A percentile compares a stretch with the other conserved stretches of the same genome.
Evolutionary conservation across 2,797 vertebrate genomes (phyloP).

Genomic region (Gambelia wislizenii): DNA sequence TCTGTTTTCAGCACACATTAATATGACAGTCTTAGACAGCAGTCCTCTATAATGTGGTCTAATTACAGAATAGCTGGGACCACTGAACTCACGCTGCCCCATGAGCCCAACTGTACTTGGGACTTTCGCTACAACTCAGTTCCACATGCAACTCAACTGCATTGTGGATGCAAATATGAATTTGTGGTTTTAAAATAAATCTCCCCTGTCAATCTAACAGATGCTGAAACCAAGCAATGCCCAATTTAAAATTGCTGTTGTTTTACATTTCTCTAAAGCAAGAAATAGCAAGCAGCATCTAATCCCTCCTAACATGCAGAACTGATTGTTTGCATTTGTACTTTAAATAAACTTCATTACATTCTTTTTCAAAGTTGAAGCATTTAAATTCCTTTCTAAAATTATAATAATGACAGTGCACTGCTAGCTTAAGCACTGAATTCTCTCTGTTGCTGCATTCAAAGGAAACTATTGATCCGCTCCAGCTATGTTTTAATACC

Average conservation of each 20-base stretch:
- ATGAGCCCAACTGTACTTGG: background rate
- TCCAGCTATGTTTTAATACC: conserved; percentile 52
- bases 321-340: conserved; percentile 29
- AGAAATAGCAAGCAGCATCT: background rate
- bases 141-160: background rate
- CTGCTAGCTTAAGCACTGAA: conserved; percentile 38
- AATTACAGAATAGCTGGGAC: background rate
- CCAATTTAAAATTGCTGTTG: background rate
- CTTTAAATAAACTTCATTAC: conserved; percentile 41
- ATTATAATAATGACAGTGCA: conserved; percentile 44
- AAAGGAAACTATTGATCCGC: conserved; percentile 57
- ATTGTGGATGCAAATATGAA: background rate
- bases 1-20: background rate
- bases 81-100: background rate
- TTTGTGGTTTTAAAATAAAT: background rate
- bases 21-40: background rate
- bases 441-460: conserved; percentile 50
- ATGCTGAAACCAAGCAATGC: background rate
- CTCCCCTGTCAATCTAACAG: background rate
- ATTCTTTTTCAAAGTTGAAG: conserved; percentile 37
- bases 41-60: background rate
- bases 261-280: conserved; percentile 32
- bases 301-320: conserved; percentile 4
- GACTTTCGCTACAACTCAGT: background rate
- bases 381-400: conserved; percentile 31